A percentile compares a stretch with the other conserved stretches of the same genome.
Conservation (phyloP, 2,113 vertebrate genomes). For the Sprattus sprattus region DNA sequence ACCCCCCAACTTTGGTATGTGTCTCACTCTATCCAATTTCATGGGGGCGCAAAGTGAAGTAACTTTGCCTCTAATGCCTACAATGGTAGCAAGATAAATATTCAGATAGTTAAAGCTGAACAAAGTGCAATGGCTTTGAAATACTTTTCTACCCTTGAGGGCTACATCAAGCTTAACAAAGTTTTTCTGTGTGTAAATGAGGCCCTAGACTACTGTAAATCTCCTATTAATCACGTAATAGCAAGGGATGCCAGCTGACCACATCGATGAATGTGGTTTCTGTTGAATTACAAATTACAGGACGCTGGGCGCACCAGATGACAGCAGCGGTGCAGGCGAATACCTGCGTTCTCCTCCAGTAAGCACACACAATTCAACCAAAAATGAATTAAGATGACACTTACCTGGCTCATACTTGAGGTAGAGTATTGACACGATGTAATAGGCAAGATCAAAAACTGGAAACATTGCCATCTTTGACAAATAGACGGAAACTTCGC, state of each 20-base stretch:
- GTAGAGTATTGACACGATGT: conserved; percentile 95
- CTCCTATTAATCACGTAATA: not conserved
- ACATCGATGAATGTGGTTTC: not conserved
- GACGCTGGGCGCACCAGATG: not conserved
- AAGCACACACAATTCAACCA: not conserved
- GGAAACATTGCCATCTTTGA: conserved; percentile 92
- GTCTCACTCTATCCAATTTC: conserved; percentile 67
- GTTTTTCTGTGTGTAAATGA: not conserved
- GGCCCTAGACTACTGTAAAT: not conserved
- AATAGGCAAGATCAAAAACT: conserved; percentile 92
- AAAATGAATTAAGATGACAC: conserved; percentile 44
- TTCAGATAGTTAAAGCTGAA: not conserved
- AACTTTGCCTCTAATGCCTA: not conserved
- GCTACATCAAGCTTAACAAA: not conserved
- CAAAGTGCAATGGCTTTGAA: not conserved
- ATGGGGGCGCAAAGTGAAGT: conserved; percentile 27
- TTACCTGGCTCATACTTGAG: conserved; percentile 96
- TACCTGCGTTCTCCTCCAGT: not conserved
- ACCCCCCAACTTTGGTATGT: conserved; percentile 62
- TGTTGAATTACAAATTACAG: not conserved
- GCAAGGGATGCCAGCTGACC: not conserved
- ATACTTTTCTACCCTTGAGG: not conserved
- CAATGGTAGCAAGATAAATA: not conserved
- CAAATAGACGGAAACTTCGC: conserved; percentile 84
- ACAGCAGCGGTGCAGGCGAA: not conserved